Evolutionary conservation across 1,140 invertebrate species (phyloP), one percentile per base, ranked within the genome.

Genomic region (Odontomachus brunneus): DNA sequence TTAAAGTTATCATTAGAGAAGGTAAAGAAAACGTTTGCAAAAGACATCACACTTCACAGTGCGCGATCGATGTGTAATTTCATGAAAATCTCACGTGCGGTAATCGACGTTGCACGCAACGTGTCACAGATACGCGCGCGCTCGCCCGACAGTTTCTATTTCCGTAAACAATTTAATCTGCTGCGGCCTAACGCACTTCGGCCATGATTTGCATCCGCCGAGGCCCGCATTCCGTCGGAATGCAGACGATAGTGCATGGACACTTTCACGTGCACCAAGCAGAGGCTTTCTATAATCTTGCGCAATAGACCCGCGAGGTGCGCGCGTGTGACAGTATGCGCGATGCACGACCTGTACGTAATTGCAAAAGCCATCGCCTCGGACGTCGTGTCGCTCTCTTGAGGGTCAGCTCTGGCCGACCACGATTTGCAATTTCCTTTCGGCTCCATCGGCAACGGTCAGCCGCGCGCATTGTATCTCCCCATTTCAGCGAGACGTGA

Each of bases 251-350:
- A 78, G 51, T 26, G 29, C 29, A 33, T 5, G 22, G 11, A 48
- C 81, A 88, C 89, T 90, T 90, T 90, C 89, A 82, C 89, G 82
- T 62, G 60, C 22, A 80, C 29, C 65, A 29, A 48, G 29, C 29
- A 5, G 74, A 73, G 82, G 83, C 89, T 91, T 89, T 91, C 89
- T 89, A 87, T 15, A 65, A 85, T 80, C 85, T 92, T 91, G 82
- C 90, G 83, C 89, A 92, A 92, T 87, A 63, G 14, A 4, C 17
- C 60, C 22, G 22, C 80, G 66, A 63, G 82, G 59, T 83, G 71
- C 62, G 71, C 38, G 44, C 76, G 67, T 57, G 51, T 65, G 38
- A 69, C 33, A 49, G 19, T 49, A n/a, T 29, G 22, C 7, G 29
- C 63, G 65, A 1, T 44, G 24, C 12, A 19, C 29, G 29, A 44